These are phyloP conservation scores for Aotus griseimembra DNA, from an alignment of 2,797 vertebrate genomes.

Conservation along the genomic window DNA sequence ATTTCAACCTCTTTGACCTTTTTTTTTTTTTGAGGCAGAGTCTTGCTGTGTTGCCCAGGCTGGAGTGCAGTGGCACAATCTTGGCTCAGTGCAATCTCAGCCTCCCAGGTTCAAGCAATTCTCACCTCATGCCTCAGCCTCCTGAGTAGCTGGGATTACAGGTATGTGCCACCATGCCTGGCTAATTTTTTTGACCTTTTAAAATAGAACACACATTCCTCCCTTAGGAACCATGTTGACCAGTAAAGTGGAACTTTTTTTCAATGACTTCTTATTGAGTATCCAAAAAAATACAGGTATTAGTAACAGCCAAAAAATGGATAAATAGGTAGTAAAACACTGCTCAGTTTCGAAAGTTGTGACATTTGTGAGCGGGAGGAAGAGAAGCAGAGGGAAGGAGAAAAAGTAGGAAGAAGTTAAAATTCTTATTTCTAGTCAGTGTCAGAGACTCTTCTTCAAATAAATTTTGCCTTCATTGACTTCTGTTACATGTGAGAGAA, in stretches of 20 bases:
- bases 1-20: background rate
- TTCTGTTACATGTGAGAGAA: background rate
- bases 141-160: background rate
- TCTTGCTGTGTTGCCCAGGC: background rate
- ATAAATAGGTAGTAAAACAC: background rate
- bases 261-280: background rate
- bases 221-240: background rate
- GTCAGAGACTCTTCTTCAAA: background rate
- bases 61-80: background rate
- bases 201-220: background rate
- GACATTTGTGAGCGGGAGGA: fast-evolving
- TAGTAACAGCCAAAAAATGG: background rate
- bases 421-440: background rate
- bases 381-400: background rate
- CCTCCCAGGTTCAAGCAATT: background rate
- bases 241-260: background rate
- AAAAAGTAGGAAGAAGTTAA: background rate
- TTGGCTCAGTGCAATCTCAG: background rate
- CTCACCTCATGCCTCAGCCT: background rate
- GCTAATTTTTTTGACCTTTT: background rate
- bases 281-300: slow-evolving; percentile 14
- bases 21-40: background rate
- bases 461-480: background rate
- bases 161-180: too few relatives aligned
- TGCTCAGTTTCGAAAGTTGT: background rate